These are phyloP conservation scores for Catocala fraxini DNA, from an alignment of 2,888 invertebrate species.

Conservation along the genomic window DNA sequence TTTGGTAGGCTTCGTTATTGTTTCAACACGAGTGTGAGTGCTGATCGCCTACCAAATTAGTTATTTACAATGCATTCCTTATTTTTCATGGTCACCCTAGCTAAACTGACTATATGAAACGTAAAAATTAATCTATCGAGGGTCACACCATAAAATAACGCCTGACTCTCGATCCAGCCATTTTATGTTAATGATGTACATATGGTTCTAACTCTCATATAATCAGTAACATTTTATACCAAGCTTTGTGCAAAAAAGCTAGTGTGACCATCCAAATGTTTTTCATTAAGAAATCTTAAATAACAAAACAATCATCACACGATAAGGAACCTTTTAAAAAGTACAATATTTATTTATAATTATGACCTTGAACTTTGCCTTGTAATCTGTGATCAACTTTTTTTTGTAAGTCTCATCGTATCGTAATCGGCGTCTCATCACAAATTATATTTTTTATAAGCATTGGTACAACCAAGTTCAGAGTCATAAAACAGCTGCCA, in stretches of 20 bases:
- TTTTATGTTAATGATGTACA: neutral
- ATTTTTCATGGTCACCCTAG: constrained; percentile 70
- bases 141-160: neutral
- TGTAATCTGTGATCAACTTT: neutral
- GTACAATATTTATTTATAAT: constrained; percentile 69
- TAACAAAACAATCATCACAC: constrained; percentile 83
- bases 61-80: constrained; percentile 85
- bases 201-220: constrained; percentile 45
- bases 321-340: constrained; percentile 79
- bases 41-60: constrained; percentile 78
- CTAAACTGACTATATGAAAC: constrained; percentile 57
- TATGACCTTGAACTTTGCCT: constrained; percentile 58
- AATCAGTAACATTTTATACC: constrained; percentile 52
- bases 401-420: too few relatives aligned
- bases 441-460: too few relatives aligned
- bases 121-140: neutral
- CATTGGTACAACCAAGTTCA: constrained; percentile 54
- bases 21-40: constrained; percentile 74
- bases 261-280: constrained; percentile 67
- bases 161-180: neutral
- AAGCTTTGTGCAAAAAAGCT: constrained; percentile 64
- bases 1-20: constrained; percentile 76
- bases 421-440: too few relatives aligned
- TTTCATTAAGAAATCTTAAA: constrained; percentile 66
- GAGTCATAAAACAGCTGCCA: constrained; percentile 59